Evolutionary conservation across 2,113 vertebrate genomes (phyloP).

Genomic region (Oxyruncus cristatus): DNA sequence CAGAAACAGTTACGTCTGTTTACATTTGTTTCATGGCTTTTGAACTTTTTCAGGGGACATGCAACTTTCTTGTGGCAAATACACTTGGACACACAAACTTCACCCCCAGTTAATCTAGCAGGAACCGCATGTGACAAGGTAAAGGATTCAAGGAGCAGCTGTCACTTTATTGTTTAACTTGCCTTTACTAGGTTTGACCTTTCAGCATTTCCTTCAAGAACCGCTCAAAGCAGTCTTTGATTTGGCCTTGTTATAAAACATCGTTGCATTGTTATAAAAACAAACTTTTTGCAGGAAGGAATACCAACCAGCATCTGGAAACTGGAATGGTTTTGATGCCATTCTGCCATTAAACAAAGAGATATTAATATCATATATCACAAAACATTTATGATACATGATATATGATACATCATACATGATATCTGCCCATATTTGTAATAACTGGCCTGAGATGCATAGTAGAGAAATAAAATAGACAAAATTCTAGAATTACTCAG

Average conservation of each 20-base stretch:
- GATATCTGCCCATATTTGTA: neutral
- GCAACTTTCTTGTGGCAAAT: neutral
- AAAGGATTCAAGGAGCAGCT: neutral
- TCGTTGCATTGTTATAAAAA: neutral
- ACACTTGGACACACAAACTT: conserved; percentile 3
- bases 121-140: neutral
- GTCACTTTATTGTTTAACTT: conserved; percentile 59
- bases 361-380: neutral
- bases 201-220: conserved; percentile 19
- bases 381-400: neutral
- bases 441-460: neutral
- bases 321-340: neutral
- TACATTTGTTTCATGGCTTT: conserved; percentile 9
- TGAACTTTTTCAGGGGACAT: neutral
- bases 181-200: conserved; percentile 28
- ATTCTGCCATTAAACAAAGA: neutral
- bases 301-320: neutral
- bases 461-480: neutral
- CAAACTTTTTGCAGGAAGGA: neutral
- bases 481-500: neutral
- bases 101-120: neutral
- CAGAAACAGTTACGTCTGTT: neutral
- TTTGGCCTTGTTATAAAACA: conserved; percentile 4
- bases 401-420: neutral
- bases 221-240: neutral